Conservation (phyloP, 2,113 vertebrate genomes). For the Ptilonorhynchus violaceus region DNA sequence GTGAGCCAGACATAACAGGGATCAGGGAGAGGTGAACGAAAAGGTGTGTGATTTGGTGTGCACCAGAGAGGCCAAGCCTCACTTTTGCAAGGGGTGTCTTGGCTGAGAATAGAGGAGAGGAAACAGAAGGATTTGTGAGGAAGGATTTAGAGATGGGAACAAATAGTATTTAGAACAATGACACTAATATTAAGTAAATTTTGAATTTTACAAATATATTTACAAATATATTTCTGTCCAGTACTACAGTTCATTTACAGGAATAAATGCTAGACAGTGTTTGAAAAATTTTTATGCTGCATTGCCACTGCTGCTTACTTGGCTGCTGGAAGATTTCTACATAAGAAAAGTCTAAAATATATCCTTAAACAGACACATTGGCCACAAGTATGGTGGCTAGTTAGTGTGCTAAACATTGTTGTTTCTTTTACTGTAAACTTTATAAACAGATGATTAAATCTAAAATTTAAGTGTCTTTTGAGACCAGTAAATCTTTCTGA, state of each 20-base stretch:
- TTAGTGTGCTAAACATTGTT: neutral
- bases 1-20: neutral
- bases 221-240: neutral
- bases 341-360: neutral
- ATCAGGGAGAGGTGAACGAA: constrained; percentile 24
- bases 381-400: neutral
- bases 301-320: neutral
- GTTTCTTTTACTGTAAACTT: neutral
- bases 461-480: neutral
- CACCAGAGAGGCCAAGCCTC: neutral
- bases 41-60: neutral
- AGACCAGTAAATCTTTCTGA: neutral
- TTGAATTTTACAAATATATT: neutral
- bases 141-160: neutral
- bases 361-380: neutral
- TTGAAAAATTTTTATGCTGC: neutral
- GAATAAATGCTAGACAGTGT: neutral
- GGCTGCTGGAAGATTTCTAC: neutral
- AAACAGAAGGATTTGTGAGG: neutral
- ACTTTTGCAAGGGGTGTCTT: neutral
- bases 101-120: neutral
- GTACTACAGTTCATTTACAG: neutral
- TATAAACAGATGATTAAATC: neutral
- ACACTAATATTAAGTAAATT: neutral
- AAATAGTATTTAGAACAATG: neutral